Evolutionary conservation across 2,888 invertebrate species (phyloP), one percentile per base, ranked within the genome.

Genomic region (Tetranychus piercei): DNA sequence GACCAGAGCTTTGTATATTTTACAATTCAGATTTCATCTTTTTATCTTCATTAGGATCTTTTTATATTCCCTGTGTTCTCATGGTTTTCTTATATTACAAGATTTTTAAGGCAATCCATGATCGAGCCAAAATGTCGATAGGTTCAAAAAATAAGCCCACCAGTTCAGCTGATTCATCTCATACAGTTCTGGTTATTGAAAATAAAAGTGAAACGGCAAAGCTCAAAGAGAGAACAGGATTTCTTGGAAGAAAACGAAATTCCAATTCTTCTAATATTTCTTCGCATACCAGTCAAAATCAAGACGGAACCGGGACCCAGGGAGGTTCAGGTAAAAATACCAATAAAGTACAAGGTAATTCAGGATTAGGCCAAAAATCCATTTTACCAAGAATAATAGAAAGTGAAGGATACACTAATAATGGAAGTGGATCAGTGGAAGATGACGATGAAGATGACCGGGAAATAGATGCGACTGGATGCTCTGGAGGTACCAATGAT

Each of bases 1-100:
- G 88, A 80, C 88, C 89, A 71, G 78, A 77, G 74, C 81, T 82
- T 66, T 99, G 99, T 85, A 88, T 92, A 80, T 96, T 99, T 87
- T 95, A 95, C 85, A 97, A 95, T 84, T 90, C 94, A 79, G 92
- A 95, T 85, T 99, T 97, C 84, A 92, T 97, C 82, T 91, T 99
- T 81, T 95, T 93, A 85, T 97, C 96, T 18, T 97, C 97, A 74
- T 87, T 99, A 79, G 92, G 93, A 79, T 97, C 97, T 81, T 99
- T 99, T 87, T 99, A 95, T 85, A 94, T 99, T 81, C 99, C 99
- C 65, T 92, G 96, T 83, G 89, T 95, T 82, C 92, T 96, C 82
- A 97, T 99, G 95, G 91, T 97, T 83, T 92, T 92, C 83, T 88
- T 97, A 76, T 97, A 97, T 84, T 94, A 92, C 86, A 91, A 88